A percentile compares a stretch with the other conserved stretches of the same genome.
phyloP scores from a whole-genome alignment of 1,140 invertebrate species.

The Streblospio benedicti region DNA sequence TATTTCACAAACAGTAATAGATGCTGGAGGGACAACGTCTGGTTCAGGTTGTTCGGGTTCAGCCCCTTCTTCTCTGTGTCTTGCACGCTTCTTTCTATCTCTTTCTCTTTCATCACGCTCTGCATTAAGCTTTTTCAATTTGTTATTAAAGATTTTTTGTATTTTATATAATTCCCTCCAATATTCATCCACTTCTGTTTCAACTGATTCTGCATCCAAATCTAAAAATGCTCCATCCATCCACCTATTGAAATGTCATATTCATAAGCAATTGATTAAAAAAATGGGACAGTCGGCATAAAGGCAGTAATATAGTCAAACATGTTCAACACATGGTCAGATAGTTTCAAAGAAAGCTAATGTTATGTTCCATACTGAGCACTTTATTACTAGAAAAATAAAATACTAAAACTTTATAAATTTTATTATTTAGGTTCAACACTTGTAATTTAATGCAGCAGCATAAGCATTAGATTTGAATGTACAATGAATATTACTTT shows the following conservation, averaged over 20 bases:
- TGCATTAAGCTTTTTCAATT: conserved; percentile 49
- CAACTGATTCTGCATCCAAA: conserved; percentile 55
- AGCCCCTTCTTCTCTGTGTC: conserved; percentile 51
- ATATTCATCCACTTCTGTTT: conserved; percentile 40
- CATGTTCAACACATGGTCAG: too few species aligned
- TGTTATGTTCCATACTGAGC: too few species aligned
- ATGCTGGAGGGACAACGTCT: conserved; percentile 32
- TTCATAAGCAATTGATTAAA: conserved; percentile 1
- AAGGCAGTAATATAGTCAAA: too few species aligned
- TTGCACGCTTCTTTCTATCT: conserved; percentile 40
- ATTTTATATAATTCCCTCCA: conserved; percentile 62
- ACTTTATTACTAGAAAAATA: too few species aligned
- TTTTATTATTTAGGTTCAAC: too few species aligned
- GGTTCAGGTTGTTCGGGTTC: conserved; percentile 34
- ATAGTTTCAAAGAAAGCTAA: too few species aligned
- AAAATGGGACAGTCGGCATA: neutral
- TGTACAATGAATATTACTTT: too few species aligned
- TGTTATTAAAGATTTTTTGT: conserved; percentile 70
- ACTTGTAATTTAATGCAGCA: too few species aligned
- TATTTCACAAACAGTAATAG: conserved; percentile 35
- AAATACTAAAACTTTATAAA: too few species aligned
- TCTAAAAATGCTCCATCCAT: conserved; percentile 83
- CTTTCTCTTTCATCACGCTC: conserved; percentile 39
- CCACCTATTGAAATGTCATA: conserved; percentile 56
- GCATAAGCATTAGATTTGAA: too few species aligned